Base-by-base conservation (phyloP, 2,113 vertebrate genomes). In the Neodon shergylaensis region DNA sequence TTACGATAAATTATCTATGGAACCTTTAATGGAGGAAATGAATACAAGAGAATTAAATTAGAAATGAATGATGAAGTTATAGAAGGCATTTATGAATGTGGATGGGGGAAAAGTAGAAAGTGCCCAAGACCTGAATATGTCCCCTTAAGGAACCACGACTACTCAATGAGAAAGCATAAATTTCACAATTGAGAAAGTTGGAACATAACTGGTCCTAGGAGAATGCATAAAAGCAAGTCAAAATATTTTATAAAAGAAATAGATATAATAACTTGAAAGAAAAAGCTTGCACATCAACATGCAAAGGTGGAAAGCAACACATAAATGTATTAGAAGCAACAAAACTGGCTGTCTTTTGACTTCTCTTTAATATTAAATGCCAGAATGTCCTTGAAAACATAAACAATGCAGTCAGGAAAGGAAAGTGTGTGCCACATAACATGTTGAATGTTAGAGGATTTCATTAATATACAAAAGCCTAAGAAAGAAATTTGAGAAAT, bases 401-500 rank as follows among this genome's bases (percentile, higher is more conserved):
- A 73, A 47, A 72, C 3, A 21, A 58, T 76, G 24, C 17, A 78
- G 39, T 44, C 54, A 91, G 54, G 61, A 95, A 63, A 88, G 49
- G 65, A 54, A 91, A 92, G n/a, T 73, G 33, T 63, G 39, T 88
- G 52, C 83, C n/a, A 12, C 36, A 65, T 85, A 76, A 7, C 52
- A 72, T 74, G 58, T 73, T 85, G 90, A 72, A 73, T 3, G 8
- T 42, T 73, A 44, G 7, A 91, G 85, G 12, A 77, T 91, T 90
- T 91, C 21, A 65, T 26, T 74, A 58, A 28, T 73, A 5, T 76
- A 74, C n/a, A 63, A 94, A 94, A 44, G 21, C 7, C 72, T 88
- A 78, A 88, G 13, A 91, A 85, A 97, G 58, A 3, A 86, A 87
- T 83, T 90, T 7, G 63, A 82, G 95, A 94, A 86, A 92, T n/a